Evolutionary conservation across 2,888 invertebrate species (phyloP), one percentile per base, ranked within the genome.

Genomic region (Hyppa rectilinea): DNA sequence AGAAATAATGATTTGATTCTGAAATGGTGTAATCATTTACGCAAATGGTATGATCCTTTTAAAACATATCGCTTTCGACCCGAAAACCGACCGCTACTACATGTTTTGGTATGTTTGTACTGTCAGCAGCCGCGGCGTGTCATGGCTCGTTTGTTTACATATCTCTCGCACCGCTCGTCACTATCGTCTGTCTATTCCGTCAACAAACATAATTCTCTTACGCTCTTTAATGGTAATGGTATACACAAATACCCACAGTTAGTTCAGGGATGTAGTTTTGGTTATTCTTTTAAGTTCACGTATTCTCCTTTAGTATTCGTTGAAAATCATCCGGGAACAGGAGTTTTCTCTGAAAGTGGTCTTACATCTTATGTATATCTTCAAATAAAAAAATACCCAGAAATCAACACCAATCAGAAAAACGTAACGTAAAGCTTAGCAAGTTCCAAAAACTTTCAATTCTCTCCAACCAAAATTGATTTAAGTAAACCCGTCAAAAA

Each of bases 191-290:
- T 90, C 89, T 87, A 87, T 90, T 87, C 88, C 87, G 86, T 92
- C 92, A 93, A 92, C 92, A 94, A 90, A 91, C 87, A 89, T 82
- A 82, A 85, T 82, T 85, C 84, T 78, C 84, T 79, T 75, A 68
- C 80, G 78, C 75, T 76, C 81, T 76, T 76, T 85, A 79, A 84
- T 83, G 81, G 78, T 86, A 82, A 83, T 83, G 80, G 76, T 40
- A 63, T 76, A 81, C 81, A 83, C 80, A 84, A 84, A 87, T 81
- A 80, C 71, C 74, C 75, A 40, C 38, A 53, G 71, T 59, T 74
- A 49, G 72, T 71, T 76, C 53, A 64, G 70, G 45, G 75, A 52
- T 81, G 64, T 52, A 71, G 34, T 73, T 80, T 63, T 34, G 56
- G 29, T 61, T 43, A 29, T 64, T n/a, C n/a, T 65, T 71, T 56